Base-by-base conservation (phyloP, 1,140 invertebrate genomes). In the Hyphantria cunea region DNA sequence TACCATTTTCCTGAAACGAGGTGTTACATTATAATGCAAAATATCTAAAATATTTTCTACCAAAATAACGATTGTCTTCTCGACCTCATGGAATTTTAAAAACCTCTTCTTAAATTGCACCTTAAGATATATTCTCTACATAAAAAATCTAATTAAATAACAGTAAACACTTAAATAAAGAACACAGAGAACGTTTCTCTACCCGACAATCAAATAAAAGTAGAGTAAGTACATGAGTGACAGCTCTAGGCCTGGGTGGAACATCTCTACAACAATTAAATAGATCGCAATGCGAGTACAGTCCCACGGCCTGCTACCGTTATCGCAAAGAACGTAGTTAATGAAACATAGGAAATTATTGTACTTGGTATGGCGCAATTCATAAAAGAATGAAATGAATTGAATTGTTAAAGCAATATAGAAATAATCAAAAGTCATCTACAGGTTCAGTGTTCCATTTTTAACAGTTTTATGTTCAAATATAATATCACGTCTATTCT, bases 331-430 rank as follows among this genome's bases (percentile, higher is more conserved):
- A 58, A 69, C 25, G 55, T 31, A 31, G 39, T 45, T 65, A 62
- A 65, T 69, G 67, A 61, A 65, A 64, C 49, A 61, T 33, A 64
- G 62, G 62, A 69, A 69, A 65, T 44, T 64, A 59, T 45, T 56
- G 48, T 53, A 50, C 32, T 33, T 37, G 10, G 10, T 12, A 41
- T 64, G 54, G 60, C 13, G 6, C 32, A 59, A 58, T 14, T 15
- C 13, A 62, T 12, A 25, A 33, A 11, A 49, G 44, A 7, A 11
- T 42, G 7, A 0, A 37, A 37, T 3, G 8, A 37, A 7, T 7
- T 37, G 8, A 10, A 37, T 11, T 37, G 3, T 37, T 8, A 37
- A 37, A 25, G 17, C 17, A 5, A 3, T 25, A 25, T 3, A 25
- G 17, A 1, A 25, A 25, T n/a, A n/a, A n/a, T n/a, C n/a, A n/a